These are phyloP conservation scores for Lobophora halterata DNA, from an alignment of 2,888 invertebrate genomes.

Conservation along the genomic window DNA sequence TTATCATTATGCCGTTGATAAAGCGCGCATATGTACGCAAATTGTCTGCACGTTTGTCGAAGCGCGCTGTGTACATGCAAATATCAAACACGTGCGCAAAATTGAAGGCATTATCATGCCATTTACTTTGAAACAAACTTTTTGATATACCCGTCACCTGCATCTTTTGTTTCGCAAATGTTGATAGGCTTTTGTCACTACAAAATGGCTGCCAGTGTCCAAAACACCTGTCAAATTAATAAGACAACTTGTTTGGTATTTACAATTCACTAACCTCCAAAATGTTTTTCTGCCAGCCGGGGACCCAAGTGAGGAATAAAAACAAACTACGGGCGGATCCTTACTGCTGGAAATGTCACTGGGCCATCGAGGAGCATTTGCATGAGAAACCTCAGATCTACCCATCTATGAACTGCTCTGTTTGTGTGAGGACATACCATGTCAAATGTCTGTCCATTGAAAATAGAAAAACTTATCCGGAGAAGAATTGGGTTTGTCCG, in stretches of 20 bases:
- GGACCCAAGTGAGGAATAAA: constrained; percentile 30
- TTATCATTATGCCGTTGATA: too few species aligned
- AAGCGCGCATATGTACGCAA: too few species aligned
- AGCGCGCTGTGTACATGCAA: too few species aligned
- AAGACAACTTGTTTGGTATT: too few species aligned
- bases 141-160: constrained; percentile 2
- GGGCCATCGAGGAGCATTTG: constrained; percentile 79
- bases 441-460: constrained; percentile 84
- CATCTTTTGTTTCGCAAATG: constrained; percentile 17
- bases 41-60: too few species aligned
- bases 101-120: too few species aligned
- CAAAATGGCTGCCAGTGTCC: constrained; percentile 39
- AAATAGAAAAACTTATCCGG: constrained; percentile 60
- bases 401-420: constrained; percentile 83
- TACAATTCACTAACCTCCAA: neutral
- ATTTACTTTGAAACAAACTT: too few species aligned
- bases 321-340: constrained; percentile 81
- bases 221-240: constrained; percentile 10
- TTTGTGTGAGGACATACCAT: constrained; percentile 93
- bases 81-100: too few species aligned
- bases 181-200: constrained; percentile 10
- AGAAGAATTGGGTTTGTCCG: constrained; percentile 89
- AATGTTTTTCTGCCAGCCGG: constrained; percentile 34
- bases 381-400: constrained; percentile 50
- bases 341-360: constrained; percentile 96